A percentile compares a stretch with the other conserved stretches of the same genome.
These are phyloP conservation scores for Drosophila aff. DNA, from an alignment of 1,140 invertebrate genomes.

Conservation along the genomic window DNA sequence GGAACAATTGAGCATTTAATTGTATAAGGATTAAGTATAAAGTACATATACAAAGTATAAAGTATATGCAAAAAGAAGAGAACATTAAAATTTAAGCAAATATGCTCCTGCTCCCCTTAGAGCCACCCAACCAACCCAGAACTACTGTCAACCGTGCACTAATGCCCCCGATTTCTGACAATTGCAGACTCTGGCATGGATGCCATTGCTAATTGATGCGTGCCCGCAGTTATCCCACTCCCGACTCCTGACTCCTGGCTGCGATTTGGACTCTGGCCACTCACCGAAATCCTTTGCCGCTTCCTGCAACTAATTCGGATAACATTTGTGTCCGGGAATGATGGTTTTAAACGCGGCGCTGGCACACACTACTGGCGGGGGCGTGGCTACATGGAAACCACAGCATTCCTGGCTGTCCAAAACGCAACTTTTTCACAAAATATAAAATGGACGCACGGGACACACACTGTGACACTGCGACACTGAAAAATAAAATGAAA, in stretches of 20 bases:
- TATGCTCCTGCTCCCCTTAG: no score
- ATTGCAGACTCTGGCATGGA: not conserved
- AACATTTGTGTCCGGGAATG: conserved; percentile 15
- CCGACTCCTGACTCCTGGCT: not conserved
- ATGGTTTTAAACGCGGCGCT: not conserved
- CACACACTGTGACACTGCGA: not conserved
- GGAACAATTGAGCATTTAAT: not conserved
- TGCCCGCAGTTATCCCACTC: not conserved
- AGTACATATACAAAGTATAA: not conserved
- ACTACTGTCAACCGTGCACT: not conserved
- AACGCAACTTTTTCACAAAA: conserved; percentile 44
- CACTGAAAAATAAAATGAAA: not conserved
- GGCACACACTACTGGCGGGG: not conserved
- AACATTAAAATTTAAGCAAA: not conserved
- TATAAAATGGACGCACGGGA: conserved; percentile 39
- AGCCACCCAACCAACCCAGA: not conserved
- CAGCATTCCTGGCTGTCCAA: conserved; percentile 25
- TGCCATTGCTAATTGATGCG: conserved; percentile 10
- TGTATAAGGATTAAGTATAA: not conserved
- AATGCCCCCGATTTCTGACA: not conserved
- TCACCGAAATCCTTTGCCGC: conserved; percentile 5
- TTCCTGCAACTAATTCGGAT: conserved; percentile 29
- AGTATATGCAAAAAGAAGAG: not conserved
- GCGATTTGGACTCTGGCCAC: not conserved
- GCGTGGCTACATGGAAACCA: conserved; percentile 24